phyloP scores from a whole-genome alignment of 2,113 vertebrate genomes.

The Tursiops truncatus region DNA sequence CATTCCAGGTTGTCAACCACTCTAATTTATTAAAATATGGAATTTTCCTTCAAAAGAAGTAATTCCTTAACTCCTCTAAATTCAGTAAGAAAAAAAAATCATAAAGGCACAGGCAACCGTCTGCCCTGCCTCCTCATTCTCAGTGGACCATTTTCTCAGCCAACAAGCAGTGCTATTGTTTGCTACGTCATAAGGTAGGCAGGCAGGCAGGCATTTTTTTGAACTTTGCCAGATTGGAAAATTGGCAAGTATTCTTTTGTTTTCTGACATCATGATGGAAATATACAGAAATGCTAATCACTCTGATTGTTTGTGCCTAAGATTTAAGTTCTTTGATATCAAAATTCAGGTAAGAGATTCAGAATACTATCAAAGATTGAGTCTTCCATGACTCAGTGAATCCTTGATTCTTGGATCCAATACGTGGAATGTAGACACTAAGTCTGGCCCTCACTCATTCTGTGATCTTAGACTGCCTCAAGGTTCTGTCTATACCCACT shows the following conservation, averaged over 20 bases:
- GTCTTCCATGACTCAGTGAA: background rate
- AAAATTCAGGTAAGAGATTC: background rate
- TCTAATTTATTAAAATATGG: conserved; percentile 62
- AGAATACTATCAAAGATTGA: background rate
- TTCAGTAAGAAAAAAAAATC: background rate
- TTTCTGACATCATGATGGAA: conserved; percentile 9
- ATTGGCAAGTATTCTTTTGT: conserved; percentile 5
- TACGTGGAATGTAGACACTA: background rate
- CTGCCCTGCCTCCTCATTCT: background rate
- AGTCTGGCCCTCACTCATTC: background rate
- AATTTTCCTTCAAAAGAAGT: conserved; percentile 52
- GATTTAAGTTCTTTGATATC: background rate
- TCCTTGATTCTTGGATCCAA: background rate
- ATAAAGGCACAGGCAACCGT: background rate
- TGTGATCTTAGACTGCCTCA: background rate
- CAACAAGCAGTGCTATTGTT: background rate
- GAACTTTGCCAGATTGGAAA: background rate
- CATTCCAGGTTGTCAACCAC: background rate
- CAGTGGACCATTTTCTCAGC: background rate
- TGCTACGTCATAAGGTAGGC: background rate
- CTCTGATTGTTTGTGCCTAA: background rate
- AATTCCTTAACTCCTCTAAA: conserved; percentile 8
- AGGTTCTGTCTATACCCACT: background rate
- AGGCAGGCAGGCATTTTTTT: background rate
- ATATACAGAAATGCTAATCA: conserved; percentile 43